phyloP scores from a whole-genome alignment of 2,113 vertebrate genomes.

The Leucopsar rothschildi region DNA sequence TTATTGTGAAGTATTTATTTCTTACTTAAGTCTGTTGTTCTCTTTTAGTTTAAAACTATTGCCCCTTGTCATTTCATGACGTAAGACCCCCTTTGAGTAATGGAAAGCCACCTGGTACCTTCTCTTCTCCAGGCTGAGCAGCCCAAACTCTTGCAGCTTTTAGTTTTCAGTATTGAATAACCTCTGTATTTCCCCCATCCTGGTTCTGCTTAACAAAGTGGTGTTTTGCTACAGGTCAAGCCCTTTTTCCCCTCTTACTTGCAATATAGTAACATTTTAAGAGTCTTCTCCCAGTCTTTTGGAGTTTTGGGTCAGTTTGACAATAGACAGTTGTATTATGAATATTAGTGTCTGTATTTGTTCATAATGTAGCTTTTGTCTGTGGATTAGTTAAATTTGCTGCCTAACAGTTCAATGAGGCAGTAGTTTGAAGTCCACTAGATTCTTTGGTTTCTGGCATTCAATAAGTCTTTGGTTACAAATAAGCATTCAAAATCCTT shows the following conservation, averaged over 20 bases:
- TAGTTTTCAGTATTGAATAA: neutral
- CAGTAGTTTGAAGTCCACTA: neutral
- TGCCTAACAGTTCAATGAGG: neutral
- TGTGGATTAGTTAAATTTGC: neutral
- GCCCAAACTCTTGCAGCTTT: neutral
- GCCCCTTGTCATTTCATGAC: neutral
- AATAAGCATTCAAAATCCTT: neutral
- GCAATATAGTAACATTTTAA: neutral
- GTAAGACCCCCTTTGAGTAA: neutral
- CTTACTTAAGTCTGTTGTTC: neutral
- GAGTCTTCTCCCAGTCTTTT: neutral
- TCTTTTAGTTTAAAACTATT: neutral
- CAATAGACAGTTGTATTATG: neutral
- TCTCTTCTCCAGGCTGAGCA: neutral
- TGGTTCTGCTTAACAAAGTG: neutral
- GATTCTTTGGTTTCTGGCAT: neutral
- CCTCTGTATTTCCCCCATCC: neutral
- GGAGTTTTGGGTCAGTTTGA: neutral
- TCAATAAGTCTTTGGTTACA: neutral
- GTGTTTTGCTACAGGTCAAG: neutral
- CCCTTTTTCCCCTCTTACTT: rapidly evolving
- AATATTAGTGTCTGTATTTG: neutral
- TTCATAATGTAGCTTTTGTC: neutral
- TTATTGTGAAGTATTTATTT: neutral
- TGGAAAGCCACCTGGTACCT: neutral